These are phyloP conservation scores for Papilio polytes DNA, from an alignment of 1,140 invertebrate species.

Conservation along the genomic window DNA sequence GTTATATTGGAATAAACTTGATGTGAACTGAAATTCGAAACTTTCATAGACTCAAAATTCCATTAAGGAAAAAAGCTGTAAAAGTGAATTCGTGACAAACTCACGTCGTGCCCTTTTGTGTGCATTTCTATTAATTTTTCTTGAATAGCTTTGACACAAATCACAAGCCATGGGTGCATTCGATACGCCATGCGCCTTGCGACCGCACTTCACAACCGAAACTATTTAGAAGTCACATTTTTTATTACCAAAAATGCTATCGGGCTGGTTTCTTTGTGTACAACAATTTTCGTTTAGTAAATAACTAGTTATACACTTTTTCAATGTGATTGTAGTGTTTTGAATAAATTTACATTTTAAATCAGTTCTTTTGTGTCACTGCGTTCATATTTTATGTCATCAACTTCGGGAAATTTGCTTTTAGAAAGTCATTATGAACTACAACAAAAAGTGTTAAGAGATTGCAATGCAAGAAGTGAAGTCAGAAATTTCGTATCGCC, in stretches of 20 bases:
- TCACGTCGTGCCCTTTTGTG: slow-evolving; percentile 16
- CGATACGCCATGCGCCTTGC: background rate
- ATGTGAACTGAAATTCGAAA: background rate
- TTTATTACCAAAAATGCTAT: slow-evolving; percentile 30
- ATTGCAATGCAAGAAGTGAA: background rate
- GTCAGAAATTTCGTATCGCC: background rate
- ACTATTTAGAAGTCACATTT: slow-evolving; percentile 24
- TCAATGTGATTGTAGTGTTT: slow-evolving; percentile 35
- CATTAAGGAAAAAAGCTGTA: background rate
- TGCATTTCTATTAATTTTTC: slow-evolving; percentile 23
- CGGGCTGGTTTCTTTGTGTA: slow-evolving; percentile 13
- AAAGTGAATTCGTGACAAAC: slow-evolving; percentile 23
- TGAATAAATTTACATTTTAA: slow-evolving; percentile 28
- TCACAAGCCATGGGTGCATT: slow-evolving; percentile 7
- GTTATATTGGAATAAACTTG: background rate
- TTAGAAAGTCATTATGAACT: slow-evolving; percentile 22
- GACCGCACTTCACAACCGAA: background rate
- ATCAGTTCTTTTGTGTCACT: background rate
- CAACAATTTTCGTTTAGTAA: slow-evolving; percentile 24
- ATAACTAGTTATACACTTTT: slow-evolving; percentile 32
- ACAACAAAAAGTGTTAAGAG: background rate
- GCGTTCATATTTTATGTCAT: background rate
- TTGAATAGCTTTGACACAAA: slow-evolving; percentile 29
- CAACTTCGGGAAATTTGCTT: background rate
- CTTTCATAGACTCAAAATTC: background rate